phyloP scores from a whole-genome alignment of 2,113 vertebrate genomes.

The Oreochromis tanganicae region DNA sequence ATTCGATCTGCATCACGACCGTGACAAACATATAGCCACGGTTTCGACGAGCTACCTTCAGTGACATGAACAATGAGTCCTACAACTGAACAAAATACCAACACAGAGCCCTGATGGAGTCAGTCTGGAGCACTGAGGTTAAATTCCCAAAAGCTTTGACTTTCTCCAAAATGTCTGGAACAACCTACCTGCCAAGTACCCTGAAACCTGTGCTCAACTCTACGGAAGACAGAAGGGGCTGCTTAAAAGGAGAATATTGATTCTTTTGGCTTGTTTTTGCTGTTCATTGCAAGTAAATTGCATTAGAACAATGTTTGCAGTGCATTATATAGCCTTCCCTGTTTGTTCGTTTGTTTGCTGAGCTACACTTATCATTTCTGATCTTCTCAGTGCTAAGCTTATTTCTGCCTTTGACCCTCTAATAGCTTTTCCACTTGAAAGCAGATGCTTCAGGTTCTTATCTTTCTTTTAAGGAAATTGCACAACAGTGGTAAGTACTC shows the following conservation, averaged over 20 bases:
- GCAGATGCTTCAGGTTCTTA: neutral
- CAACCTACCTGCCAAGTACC: neutral
- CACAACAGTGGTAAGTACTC: neutral
- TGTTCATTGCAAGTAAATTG: neutral
- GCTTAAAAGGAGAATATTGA: neutral
- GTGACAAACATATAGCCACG: neutral
- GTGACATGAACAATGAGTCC: neutral
- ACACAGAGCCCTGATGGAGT: neutral
- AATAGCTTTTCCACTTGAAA: neutral
- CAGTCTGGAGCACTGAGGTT: neutral
- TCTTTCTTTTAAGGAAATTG: neutral
- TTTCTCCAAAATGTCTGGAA: neutral
- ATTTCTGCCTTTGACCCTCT: slow-evolving; percentile 12
- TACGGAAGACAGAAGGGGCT: neutral
- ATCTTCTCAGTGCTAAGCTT: neutral
- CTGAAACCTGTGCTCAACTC: neutral
- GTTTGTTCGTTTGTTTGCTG: neutral
- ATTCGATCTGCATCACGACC: neutral
- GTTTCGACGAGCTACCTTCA: neutral
- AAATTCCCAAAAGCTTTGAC: neutral
- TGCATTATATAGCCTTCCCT: neutral
- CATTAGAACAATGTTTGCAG: neutral
- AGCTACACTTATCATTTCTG: neutral
- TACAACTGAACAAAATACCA: neutral
- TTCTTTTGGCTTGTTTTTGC: neutral